Conservation (phyloP, 2,888 invertebrate species). For the Ichneumon xanthorius region DNA sequence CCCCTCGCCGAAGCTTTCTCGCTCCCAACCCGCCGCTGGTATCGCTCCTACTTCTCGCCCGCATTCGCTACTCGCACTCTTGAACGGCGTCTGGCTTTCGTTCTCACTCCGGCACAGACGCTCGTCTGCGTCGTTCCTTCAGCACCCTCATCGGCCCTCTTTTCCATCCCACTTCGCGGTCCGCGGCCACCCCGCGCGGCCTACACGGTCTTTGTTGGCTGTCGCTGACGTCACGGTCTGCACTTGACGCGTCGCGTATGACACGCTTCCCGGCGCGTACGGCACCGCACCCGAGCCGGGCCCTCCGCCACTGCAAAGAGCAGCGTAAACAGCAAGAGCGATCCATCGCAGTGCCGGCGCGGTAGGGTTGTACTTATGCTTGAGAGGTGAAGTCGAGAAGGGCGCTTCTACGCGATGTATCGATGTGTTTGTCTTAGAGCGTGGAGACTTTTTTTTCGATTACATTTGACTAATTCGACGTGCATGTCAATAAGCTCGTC, state of each 20-base stretch:
- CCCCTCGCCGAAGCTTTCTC: constrained; percentile 26
- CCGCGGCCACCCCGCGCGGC: constrained; percentile 39
- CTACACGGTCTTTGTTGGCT: constrained; percentile 71
- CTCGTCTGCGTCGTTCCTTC: constrained; percentile 14
- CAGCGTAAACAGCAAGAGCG: constrained; percentile 24
- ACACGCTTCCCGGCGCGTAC: constrained; percentile 71
- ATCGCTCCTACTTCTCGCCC: constrained; percentile 8
- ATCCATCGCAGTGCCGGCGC: constrained; percentile 24
- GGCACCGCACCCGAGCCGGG: constrained; percentile 57
- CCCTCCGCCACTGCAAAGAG: constrained; percentile 41
- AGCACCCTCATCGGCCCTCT: constrained; percentile 52
- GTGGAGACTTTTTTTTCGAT: neutral
- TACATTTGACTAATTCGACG: neutral
- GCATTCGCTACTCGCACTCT: constrained; percentile 4
- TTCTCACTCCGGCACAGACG: neutral
- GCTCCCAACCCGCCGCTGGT: constrained; percentile 26
- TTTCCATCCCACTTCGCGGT: constrained; percentile 61
- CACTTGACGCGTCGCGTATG: constrained; percentile 75
- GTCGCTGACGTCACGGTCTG: constrained; percentile 76
- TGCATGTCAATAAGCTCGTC: neutral
- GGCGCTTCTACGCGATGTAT: neutral
- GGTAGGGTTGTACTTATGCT: neutral
- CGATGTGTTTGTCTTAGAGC: neutral
- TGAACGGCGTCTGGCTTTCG: constrained; percentile 40
- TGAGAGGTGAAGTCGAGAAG: neutral